Percentiles rank a stretch among this genome's conserved stretches.
These are phyloP conservation scores for Lasius platythorax DNA, from an alignment of 2,888 invertebrate genomes.

Conservation along the genomic window DNA sequence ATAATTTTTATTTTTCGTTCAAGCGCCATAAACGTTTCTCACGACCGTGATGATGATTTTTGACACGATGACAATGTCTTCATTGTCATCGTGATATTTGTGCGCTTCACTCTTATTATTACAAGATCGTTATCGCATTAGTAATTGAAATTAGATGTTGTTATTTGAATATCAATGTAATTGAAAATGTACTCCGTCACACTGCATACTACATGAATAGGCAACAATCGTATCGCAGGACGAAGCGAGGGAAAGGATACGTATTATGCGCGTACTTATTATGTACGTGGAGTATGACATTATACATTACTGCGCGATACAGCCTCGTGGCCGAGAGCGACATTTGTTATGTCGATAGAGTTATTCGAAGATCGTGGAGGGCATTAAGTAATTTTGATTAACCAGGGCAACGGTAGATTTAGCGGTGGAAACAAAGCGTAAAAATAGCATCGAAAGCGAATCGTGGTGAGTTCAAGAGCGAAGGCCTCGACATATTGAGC, in stretches of 20 bases:
- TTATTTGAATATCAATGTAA: not conserved
- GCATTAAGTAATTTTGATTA: conserved; percentile 56
- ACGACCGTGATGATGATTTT: not conserved
- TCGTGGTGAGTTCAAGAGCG: conserved; percentile 83
- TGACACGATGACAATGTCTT: not conserved
- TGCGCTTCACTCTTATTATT: too few relatives aligned
- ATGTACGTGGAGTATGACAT: not conserved
- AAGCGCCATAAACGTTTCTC: not conserved
- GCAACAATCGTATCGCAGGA: not conserved
- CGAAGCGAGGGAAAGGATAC: not conserved
- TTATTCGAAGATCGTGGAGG: conserved; percentile 41
- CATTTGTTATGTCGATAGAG: conserved; percentile 11
- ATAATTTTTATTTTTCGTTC: not conserved
- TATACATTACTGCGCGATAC: not conserved
- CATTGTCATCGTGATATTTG: not conserved
- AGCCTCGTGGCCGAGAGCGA: not conserved
- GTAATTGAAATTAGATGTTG: not conserved
- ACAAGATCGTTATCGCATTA: not conserved
- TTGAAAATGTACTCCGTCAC: not conserved
- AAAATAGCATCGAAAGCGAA: conserved; percentile 84
- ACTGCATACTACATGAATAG: not conserved
- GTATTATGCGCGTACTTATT: conserved; percentile 1
- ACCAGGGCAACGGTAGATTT: conserved; percentile 55
- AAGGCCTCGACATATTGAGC: conserved; percentile 79
- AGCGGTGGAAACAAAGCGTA: conserved; percentile 58